Evolutionary conservation across 1,140 invertebrate genomes (phyloP), one percentile per base, ranked within the genome.

Genomic region (Listronotus oregonensis): DNA sequence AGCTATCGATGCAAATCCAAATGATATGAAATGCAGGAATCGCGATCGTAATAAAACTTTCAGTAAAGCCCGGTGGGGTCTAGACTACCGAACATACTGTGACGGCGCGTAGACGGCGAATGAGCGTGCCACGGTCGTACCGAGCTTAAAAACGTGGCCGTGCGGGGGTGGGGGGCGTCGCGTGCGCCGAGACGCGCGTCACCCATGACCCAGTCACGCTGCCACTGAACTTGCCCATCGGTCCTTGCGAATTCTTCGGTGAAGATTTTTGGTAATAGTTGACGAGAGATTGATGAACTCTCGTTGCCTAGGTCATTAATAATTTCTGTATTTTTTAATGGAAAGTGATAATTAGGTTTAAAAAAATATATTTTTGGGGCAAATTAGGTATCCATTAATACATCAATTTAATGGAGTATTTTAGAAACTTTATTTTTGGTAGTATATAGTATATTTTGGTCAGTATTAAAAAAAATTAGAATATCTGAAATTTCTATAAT

Each of bases 131-230:
- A 60, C 63, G 66, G 55, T 40, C 18, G 60, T 58, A 49, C 61
- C 61, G 55, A 56, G 31, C 62, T 51, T 66, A 60, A 66, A 66
- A 60, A 66, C 42, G 64, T 27, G 50, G n/a, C 52, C 39, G 51
- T 64, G 64, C 66, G 72, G 68, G 70, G 73, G 72, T 68, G 73
- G 67, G 71, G 66, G 61, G 31, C 15, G 54, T 59, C 49, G 64
- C 54, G 47, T 66, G 50, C 68, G 72, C 57, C 73, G 66, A 61
- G 75, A 74, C 74, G 75, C 66, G 60, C 56, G 64, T 55, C 73
- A 76, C 66, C 77, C 77, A 69, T 78, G 77, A 78, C 77, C 77
- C 77, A 78, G 71, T 78, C 75, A 78, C 70, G 67, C 66, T 76
- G 73, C 66, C 75, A 75, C 60, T 76, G 73, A 74, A 74, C 71